Base-by-base conservation (phyloP, 1,140 invertebrate species). In the Calosoma granatense region DNA sequence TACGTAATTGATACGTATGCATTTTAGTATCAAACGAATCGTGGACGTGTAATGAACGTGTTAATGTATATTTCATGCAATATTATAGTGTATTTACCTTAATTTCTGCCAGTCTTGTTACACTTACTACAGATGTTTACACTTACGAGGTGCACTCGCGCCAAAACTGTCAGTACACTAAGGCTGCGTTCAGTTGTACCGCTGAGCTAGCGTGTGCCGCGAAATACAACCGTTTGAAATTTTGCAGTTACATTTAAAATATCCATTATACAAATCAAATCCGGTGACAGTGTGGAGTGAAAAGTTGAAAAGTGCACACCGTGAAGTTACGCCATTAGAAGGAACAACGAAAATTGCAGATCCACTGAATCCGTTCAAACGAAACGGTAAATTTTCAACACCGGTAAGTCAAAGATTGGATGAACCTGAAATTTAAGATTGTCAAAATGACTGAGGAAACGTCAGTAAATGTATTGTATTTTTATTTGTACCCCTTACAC, bases 401-500 rank as follows among this genome's bases (percentile, higher is more conserved):
- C 41, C 41, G 17, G 15, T 47, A 11, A 4, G 17, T 9, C 3
- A 9, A 47, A 47, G 41, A 17, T 12, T 47, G 41, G 41, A 47
- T 17, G 9, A 17, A 12, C 17, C 41, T 11, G 6, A 17, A 47
- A 47, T 11, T 47, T 6, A 47, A 47, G 17, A 47, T 12, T 47
- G 6, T 47, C 6, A 12, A 47, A 47, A 47, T 47, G 9, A 47
- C 17, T n/a, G n/a, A n/a, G n/a, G n/a, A 17, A 47, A 47, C 41
- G 15, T 47, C 17, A 9, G n/a, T 36, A 6, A 47, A 47, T 47
- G 15, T 47, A 47, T 17, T 47, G 41, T 47, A 12, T 17, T 36
- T 47, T 47, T 47, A 47, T 47, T 47, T 47, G 41, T 47, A 47
- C 41, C 41, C 15, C 41, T 47, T 47, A 47, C 41, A 47, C 15